Conservation (phyloP, 2,113 vertebrate genomes). For the Athene noctua region DNA sequence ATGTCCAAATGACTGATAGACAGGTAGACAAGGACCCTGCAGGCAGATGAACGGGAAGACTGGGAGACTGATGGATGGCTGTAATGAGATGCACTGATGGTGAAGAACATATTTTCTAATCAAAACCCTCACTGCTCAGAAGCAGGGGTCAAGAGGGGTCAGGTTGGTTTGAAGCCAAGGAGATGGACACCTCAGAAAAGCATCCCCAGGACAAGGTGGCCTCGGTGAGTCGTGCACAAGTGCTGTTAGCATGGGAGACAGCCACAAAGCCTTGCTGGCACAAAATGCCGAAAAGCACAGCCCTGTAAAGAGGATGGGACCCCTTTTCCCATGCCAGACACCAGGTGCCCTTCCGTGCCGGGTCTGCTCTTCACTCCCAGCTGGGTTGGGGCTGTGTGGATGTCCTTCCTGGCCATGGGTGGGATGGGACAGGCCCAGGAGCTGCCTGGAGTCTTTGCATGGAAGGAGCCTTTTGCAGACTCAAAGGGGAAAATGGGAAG, state of each 20-base stretch:
- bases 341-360: rapidly evolving
- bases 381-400: rapidly evolving
- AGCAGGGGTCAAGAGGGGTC: background rate
- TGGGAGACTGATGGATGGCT: background rate
- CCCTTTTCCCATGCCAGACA: background rate
- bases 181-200: background rate
- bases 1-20: background rate
- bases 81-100: background rate
- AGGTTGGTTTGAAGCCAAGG: background rate
- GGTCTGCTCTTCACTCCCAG: background rate
- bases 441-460: background rate
- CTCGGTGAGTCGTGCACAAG: rapidly evolving
- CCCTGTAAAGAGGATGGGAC: rapidly evolving
- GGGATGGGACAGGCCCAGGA: background rate
- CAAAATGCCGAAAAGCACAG: background rate
- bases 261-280: background rate
- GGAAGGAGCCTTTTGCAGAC: background rate
- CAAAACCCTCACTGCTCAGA: background rate
- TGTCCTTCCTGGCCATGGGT: background rate
- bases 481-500: background rate
- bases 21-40: background rate
- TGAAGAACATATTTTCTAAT: background rate
- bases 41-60: rapidly evolving
- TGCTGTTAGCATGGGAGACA: background rate
- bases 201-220: background rate